Percentiles rank a stretch among this genome's conserved stretches.
Evolutionary conservation across 1,140 invertebrate species (phyloP).

Genomic region (Carposina sasakii): DNA sequence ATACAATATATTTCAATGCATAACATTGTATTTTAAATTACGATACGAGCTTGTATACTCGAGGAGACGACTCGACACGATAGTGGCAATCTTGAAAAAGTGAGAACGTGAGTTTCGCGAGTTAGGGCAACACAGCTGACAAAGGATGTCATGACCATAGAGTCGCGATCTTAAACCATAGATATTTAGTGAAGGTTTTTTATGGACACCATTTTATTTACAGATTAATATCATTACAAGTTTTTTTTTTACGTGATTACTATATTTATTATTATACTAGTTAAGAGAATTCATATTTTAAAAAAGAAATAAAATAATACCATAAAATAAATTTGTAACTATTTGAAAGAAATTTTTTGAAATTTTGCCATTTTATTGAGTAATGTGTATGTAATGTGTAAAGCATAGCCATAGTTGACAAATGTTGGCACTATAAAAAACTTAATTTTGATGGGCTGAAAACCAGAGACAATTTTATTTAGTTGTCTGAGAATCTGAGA

Average conservation of each 20-base stretch:
- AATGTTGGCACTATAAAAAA: conserved; percentile 35
- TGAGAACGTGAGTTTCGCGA: neutral
- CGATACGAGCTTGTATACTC: neutral
- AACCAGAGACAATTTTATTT: conserved; percentile 64
- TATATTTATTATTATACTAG: neutral
- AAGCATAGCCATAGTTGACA: neutral
- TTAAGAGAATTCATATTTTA: neutral
- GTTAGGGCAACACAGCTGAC: conserved; percentile 15
- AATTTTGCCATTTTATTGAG: neutral
- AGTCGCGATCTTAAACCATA: conserved; percentile 2
- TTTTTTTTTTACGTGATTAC: too few species aligned
- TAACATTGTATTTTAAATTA: neutral
- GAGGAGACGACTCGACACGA: neutral
- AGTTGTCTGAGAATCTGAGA: too few species aligned
- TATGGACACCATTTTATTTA: too few species aligned
- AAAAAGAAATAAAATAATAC: neutral
- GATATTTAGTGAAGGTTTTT: conserved; percentile 10
- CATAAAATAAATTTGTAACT: conserved; percentile 12
- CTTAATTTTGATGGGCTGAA: conserved; percentile 56
- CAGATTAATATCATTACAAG: too few species aligned
- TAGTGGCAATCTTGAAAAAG: neutral
- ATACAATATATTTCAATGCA: neutral
- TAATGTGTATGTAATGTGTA: neutral
- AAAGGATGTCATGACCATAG: conserved; percentile 28
- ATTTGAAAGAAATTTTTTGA: conserved; percentile 3